These are phyloP conservation scores for Rhegmatorhina hoffmannsi DNA, from an alignment of 2,113 vertebrate genomes.

Conservation along the genomic window DNA sequence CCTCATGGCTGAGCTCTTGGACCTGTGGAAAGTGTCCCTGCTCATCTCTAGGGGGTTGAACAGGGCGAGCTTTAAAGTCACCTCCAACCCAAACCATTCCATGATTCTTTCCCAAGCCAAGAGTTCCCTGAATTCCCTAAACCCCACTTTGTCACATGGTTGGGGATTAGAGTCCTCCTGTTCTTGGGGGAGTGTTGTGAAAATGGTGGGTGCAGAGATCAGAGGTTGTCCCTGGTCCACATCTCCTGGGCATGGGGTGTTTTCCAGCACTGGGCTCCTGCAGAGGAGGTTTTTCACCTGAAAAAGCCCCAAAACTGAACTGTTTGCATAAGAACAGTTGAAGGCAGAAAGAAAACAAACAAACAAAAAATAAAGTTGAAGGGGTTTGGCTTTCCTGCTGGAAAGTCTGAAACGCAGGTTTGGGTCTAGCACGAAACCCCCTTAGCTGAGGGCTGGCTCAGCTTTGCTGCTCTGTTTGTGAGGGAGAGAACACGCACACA, in stretches of 20 bases:
- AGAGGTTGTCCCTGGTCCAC: too few relatives aligned
- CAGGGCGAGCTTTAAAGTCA: not conserved
- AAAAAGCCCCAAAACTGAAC: not conserved
- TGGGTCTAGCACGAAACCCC: not conserved
- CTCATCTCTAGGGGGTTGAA: not conserved
- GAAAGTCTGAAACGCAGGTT: not conserved
- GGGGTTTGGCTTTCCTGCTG: not conserved
- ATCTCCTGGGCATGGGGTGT: not conserved
- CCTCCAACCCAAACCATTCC: not conserved
- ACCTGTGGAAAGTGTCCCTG: not conserved
- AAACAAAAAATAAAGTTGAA: not conserved
- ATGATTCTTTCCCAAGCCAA: not conserved
- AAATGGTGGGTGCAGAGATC: not conserved
- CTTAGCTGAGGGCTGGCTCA: not conserved
- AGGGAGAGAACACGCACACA: not conserved
- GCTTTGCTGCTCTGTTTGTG: not conserved
- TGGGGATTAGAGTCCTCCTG: not conserved
- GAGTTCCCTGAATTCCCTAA: not conserved
- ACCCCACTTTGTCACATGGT: accelerated
- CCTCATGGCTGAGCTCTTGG: accelerated
- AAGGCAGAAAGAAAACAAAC: not conserved
- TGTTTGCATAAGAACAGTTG: not conserved
- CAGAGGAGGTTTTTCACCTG: not conserved
- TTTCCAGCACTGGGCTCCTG: not conserved
- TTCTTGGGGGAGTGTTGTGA: not conserved